Conservation (phyloP, 2,797 vertebrate genomes). For the Sebastes hubbsi region DNA sequence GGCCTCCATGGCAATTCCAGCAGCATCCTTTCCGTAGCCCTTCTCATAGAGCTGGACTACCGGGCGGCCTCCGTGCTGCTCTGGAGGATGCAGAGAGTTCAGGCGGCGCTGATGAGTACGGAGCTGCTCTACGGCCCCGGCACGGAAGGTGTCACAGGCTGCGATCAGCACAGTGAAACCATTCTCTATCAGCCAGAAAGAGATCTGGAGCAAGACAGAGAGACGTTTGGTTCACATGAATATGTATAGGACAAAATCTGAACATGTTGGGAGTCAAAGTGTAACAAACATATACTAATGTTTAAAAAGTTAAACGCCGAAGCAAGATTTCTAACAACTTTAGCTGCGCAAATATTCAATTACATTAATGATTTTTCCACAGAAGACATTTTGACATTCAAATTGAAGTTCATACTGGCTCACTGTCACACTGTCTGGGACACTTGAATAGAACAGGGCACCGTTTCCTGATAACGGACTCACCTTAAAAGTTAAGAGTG, state of each 20-base stretch:
- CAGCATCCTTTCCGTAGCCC: constrained; percentile 97
- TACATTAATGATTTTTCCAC: background rate
- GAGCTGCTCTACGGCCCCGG: constrained; percentile 97
- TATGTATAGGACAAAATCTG: background rate
- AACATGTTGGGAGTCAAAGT: background rate
- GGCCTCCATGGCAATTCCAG: constrained; percentile 98
- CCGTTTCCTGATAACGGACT: background rate
- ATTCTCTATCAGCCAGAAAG: constrained; percentile 97
- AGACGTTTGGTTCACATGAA: background rate
- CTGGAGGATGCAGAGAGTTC: constrained; percentile 91
- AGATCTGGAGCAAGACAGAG: constrained; percentile 84
- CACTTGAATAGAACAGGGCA: too few relatives aligned
- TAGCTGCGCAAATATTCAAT: background rate
- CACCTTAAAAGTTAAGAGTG: background rate
- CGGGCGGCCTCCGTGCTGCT: constrained; percentile 85
- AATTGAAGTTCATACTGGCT: background rate
- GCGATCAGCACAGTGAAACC: constrained; percentile 96
- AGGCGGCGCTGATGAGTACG: constrained; percentile 95
- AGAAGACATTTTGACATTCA: background rate
- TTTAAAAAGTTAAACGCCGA: background rate
- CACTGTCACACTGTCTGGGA: too few relatives aligned
- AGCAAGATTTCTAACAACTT: background rate
- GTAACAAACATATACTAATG: background rate
- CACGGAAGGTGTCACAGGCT: constrained; percentile 96
- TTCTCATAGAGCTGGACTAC: constrained; percentile 97